These are phyloP conservation scores for Atta texana DNA, from an alignment of 1,140 invertebrate genomes.

Conservation along the genomic window DNA sequence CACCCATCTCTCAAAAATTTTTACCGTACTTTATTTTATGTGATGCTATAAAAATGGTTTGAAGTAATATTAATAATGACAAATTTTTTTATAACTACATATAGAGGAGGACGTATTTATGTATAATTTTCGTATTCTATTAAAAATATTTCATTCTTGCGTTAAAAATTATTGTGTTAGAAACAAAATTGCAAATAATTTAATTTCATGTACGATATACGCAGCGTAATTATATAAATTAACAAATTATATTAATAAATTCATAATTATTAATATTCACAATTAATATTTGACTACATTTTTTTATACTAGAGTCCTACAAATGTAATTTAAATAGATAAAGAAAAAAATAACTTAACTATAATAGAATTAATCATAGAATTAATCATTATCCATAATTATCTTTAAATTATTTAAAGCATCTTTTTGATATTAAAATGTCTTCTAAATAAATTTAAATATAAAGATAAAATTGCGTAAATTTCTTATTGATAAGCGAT, in stretches of 20 bases:
- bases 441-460: background rate
- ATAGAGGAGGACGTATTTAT: background rate
- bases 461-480: background rate
- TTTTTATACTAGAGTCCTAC: background rate
- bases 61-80: background rate
- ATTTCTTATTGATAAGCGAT: background rate
- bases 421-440: background rate
- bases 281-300: too few relatives aligned
- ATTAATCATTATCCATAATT: background rate
- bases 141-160: background rate
- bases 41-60: background rate
- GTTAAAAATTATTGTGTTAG: background rate
- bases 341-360: background rate
- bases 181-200: slow-evolving; percentile 15
- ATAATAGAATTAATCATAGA: background rate
- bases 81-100: background rate
- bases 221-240: background rate
- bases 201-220: background rate
- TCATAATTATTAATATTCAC: too few relatives aligned
- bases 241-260: background rate
- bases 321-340: background rate
- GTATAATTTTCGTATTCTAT: background rate
- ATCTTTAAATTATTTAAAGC: background rate
- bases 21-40: background rate
- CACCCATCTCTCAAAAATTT: background rate